phyloP scores from a whole-genome alignment of 2,113 vertebrate species.

The Benitochromis conjunctus region DNA sequence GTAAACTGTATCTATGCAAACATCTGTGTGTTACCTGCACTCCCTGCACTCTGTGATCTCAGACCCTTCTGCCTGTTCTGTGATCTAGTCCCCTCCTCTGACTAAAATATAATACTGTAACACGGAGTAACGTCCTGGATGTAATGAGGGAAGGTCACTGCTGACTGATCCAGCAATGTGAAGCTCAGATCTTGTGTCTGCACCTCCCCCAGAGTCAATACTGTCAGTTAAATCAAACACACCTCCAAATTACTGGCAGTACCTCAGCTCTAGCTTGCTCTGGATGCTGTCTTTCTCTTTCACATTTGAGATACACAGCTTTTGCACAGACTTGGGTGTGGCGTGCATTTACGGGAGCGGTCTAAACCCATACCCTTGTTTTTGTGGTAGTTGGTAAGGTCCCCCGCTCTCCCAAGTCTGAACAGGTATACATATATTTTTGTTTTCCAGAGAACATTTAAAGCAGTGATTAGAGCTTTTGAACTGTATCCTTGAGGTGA shows the following conservation, averaged over 20 bases:
- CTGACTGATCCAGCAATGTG: conserved; percentile 36
- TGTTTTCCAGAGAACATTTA: not conserved
- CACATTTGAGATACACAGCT: not conserved
- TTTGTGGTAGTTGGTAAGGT: not conserved
- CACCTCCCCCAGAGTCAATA: conserved; percentile 1
- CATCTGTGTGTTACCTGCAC: not conserved
- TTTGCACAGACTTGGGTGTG: not conserved
- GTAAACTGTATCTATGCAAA: not conserved
- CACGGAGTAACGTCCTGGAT: not conserved
- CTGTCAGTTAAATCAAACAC: not conserved
- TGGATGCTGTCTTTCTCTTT: not conserved
- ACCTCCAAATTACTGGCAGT: not conserved
- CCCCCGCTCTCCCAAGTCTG: fast-evolving
- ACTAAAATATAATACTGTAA: conserved; percentile 4
- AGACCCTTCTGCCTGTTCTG: not conserved
- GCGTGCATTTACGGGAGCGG: too few species aligned
- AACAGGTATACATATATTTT: not conserved
- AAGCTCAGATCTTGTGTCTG: conserved; percentile 28
- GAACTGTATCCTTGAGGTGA: not conserved
- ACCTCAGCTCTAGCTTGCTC: not conserved
- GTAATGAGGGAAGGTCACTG: conserved; percentile 26
- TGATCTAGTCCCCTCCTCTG: not conserved
- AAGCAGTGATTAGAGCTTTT: not conserved
- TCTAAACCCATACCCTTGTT: not conserved
- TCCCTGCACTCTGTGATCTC: not conserved